Conservation (phyloP, 2,888 invertebrate species). For the Leucophenga montana region DNA sequence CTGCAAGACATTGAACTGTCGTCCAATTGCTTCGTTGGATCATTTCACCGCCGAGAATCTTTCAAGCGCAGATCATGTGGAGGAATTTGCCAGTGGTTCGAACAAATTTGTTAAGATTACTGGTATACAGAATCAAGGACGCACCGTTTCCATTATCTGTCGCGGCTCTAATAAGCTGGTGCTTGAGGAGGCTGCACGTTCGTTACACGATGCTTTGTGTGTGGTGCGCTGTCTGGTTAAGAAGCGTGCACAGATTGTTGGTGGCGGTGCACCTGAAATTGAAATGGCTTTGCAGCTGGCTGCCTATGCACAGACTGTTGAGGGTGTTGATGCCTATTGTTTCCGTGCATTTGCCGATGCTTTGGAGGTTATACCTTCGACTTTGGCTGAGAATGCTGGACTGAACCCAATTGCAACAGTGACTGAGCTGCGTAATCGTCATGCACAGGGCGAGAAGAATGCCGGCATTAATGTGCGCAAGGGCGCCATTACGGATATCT, state of each 20-base stretch:
- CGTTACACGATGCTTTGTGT: slow-evolving; percentile 91
- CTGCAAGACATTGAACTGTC: slow-evolving; percentile 93
- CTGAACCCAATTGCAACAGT: slow-evolving; percentile 95
- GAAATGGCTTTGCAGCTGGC: slow-evolving; percentile 90
- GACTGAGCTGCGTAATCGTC: slow-evolving; percentile 94
- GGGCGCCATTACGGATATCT: slow-evolving; percentile 96
- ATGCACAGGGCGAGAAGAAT: slow-evolving; percentile 88
- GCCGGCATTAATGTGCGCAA: slow-evolving; percentile 97
- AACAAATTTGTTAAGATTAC: slow-evolving; percentile 94
- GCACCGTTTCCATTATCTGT: slow-evolving; percentile 93
- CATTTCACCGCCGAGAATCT: slow-evolving; percentile 96
- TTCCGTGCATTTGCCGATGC: slow-evolving; percentile 96
- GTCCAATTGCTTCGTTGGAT: slow-evolving; percentile 98
- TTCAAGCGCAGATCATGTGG: slow-evolving; percentile 92
- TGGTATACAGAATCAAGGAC: slow-evolving; percentile 89
- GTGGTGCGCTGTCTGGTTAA: slow-evolving; percentile 97
- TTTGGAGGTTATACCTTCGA: slow-evolving; percentile 93
- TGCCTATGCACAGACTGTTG: slow-evolving; percentile 85
- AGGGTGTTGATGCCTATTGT: slow-evolving; percentile 96
- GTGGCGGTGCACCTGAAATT: slow-evolving; percentile 98
- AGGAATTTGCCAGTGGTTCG: slow-evolving; percentile 91
- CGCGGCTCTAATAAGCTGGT: slow-evolving; percentile 90
- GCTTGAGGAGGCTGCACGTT: slow-evolving; percentile 91
- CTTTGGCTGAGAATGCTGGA: slow-evolving; percentile 90
- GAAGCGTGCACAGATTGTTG: slow-evolving; percentile 91